Percentiles rank a stretch among this genome's conserved stretches.
These are phyloP conservation scores for Cochlearius cochlearius DNA, from an alignment of 2,113 vertebrate genomes.

Conservation along the genomic window DNA sequence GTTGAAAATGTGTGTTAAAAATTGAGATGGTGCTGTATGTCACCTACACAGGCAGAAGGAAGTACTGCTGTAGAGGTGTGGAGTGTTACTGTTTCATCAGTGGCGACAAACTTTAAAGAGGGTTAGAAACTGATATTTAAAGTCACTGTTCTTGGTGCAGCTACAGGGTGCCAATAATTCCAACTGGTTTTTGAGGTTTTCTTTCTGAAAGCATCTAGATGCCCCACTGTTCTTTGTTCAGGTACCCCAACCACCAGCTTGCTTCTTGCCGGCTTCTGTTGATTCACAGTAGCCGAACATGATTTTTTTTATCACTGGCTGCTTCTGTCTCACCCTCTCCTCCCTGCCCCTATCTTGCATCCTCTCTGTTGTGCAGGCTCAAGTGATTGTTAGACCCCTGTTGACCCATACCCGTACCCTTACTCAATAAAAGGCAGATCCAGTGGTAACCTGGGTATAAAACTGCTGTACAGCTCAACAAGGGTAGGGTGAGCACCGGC, in stretches of 20 bases:
- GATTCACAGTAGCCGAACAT: neutral
- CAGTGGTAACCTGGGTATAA: neutral
- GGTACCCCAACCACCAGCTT: neutral
- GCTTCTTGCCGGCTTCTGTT: neutral
- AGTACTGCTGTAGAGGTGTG: neutral
- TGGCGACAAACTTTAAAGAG: neutral
- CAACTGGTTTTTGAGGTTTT: neutral
- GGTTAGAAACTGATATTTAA: neutral
- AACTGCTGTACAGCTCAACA: neutral
- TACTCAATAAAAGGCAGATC: neutral
- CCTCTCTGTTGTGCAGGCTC: neutral
- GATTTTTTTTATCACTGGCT: neutral
- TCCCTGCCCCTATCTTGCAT: neutral
- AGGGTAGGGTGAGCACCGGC: rapidly evolving
- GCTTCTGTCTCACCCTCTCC: neutral
- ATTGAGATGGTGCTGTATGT: neutral
- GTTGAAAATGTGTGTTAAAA: neutral
- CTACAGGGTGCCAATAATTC: neutral
- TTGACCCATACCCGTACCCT: neutral
- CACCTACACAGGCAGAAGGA: rapidly evolving
- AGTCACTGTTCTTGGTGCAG: neutral
- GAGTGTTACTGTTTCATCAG: neutral
- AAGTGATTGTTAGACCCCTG: neutral
- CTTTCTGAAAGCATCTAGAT: neutral
- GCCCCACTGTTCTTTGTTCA: neutral